These are phyloP conservation scores for Porphyrio hochstetteri DNA, from an alignment of 2,113 vertebrate species.

Conservation along the genomic window DNA sequence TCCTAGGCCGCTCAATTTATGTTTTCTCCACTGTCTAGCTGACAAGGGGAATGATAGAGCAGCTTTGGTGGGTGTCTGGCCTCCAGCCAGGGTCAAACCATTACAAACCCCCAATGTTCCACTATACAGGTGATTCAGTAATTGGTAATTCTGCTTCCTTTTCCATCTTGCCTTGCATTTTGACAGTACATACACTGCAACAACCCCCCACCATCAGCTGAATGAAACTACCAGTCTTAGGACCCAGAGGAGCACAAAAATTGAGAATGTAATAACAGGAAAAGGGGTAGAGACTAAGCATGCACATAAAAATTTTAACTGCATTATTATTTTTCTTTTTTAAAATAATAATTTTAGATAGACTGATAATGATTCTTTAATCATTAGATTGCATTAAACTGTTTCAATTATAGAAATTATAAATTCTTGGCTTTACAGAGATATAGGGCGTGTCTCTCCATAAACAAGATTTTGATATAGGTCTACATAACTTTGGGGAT, in stretches of 20 bases:
- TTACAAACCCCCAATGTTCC: neutral
- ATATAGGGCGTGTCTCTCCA: neutral
- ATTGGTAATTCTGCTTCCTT: neutral
- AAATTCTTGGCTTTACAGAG: neutral
- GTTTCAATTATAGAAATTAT: neutral
- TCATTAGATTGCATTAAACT: neutral
- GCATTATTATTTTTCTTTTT: neutral
- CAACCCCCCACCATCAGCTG: no score
- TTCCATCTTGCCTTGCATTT: neutral
- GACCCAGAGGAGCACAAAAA: neutral
- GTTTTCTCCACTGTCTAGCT: no score
- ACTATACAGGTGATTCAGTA: neutral
- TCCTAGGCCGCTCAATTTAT: no score
- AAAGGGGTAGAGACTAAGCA: neutral
- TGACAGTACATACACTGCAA: neutral
- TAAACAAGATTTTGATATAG: neutral
- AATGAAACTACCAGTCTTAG: neutral
- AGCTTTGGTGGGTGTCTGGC: no score
- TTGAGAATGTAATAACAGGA: neutral
- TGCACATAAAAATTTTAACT: neutral
- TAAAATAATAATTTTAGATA: neutral
- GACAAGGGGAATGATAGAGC: no score
- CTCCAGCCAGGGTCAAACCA: no score
- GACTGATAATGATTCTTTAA: neutral
- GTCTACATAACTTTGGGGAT: neutral